Base-by-base conservation (phyloP, 1,140 invertebrate species). In the Lamellibrachia luymesi region DNA sequence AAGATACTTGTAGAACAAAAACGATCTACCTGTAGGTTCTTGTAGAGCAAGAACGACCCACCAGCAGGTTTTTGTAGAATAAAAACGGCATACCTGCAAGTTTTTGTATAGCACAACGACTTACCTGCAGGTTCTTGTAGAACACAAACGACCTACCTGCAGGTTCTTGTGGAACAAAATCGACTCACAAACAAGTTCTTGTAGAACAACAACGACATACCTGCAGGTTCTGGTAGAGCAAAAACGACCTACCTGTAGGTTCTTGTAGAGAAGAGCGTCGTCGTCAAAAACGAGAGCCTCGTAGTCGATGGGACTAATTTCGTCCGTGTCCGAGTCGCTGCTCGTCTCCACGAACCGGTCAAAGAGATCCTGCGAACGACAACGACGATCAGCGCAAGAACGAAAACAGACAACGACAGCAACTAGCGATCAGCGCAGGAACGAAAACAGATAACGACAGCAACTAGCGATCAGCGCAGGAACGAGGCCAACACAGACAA, bases 291-390 rank as follows among this genome's bases (percentile, higher is more conserved):
- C 90, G 4, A 91, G 27, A 50, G 90, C 90, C 50, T 91, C 90
- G 50, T 91, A 91, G 17, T 91, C 90, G 50, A 91, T 91, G 90
- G 90, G 90, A 27, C 90, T 91, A 4, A 49, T 91, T 13, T 91
- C 90, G 50, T 91, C 22, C 13, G 90, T 25, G 8, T 7, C 38
- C 4, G 49, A 50, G 10, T 10, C 38, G 22, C 50, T 51, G 22
- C 90, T 27, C 90, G 38, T 51, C 90, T 50, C 50, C 90, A 91
- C 27, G 90, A 50, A 91, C 13, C 90, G 90, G 38, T 91, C 90
- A 91, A 50, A 91, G 13, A 91, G 27, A 50, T 91, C 25, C 90
- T 91, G 10, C 64, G 13, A 80, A 4, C 17, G 13, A 17, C 64
- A 80, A 80, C 13, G 8, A 80, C 13, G 64, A 80, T 80, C 64